phyloP scores from a whole-genome alignment of 2,888 invertebrate species.

The Argynnis bischoffii region DNA sequence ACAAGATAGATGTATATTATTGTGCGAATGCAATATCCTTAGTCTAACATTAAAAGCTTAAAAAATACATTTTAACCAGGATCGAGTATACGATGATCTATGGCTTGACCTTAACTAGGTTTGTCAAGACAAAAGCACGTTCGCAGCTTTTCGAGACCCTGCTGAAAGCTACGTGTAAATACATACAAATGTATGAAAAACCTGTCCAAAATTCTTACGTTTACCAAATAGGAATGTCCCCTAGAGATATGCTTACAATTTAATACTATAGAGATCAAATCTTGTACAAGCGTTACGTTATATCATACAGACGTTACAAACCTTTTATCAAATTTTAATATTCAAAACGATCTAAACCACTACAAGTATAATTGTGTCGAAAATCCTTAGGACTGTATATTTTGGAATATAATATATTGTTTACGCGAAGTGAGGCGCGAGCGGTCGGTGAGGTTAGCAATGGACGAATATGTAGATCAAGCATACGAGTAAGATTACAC shows the following conservation, averaged over 20 bases:
- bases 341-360: background rate
- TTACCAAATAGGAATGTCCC: slow-evolving; percentile 14
- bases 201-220: slow-evolving; percentile 42
- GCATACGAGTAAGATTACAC: slow-evolving; percentile 3
- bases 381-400: slow-evolving; percentile 18
- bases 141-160: background rate
- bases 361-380: slow-evolving; percentile 7
- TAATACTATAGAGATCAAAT: slow-evolving; percentile 15
- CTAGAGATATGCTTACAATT: slow-evolving; percentile 6
- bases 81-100: background rate
- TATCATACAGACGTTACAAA: slow-evolving; percentile 4
- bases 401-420: slow-evolving; percentile 11
- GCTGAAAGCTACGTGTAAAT: background rate
- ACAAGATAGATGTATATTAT: background rate
- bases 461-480: slow-evolving; percentile 29
- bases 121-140: background rate
- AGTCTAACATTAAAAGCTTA: background rate
- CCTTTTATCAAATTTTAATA: slow-evolving; percentile 5
- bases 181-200: slow-evolving; percentile 42
- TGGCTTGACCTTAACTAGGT: background rate
- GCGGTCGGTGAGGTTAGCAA: slow-evolving; percentile 30
- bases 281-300: slow-evolving; percentile 17
- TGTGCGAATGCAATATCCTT: background rate
- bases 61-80: slow-evolving; percentile 1
- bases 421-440: slow-evolving; percentile 21